A percentile compares a stretch with the other conserved stretches of the same genome.
Evolutionary conservation across 23 tunicate genomes (phyloP).

Genomic region (Aplidium turbinatum): DNA sequence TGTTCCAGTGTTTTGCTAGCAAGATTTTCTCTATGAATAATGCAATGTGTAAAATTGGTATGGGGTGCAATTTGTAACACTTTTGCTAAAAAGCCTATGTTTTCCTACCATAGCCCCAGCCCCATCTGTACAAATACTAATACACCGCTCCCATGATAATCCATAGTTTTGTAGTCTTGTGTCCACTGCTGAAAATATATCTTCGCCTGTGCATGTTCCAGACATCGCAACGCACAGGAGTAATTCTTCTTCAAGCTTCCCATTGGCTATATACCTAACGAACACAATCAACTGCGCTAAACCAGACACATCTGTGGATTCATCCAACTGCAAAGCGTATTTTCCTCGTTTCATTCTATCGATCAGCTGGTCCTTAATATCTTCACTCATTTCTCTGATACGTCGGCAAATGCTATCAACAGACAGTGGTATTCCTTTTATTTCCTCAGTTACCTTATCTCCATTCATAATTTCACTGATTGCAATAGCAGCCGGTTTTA

Average conservation of each 20-base stretch:
- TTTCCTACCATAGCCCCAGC: slow-evolving; percentile 29
- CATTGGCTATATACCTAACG: slow-evolving; percentile 12
- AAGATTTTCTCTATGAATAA: neutral
- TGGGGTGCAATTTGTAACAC: slow-evolving; percentile 21
- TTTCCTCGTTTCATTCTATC: slow-evolving; percentile 11
- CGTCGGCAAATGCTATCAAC: slow-evolving; percentile 25
- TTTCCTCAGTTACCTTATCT: slow-evolving; percentile 23
- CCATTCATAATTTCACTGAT: slow-evolving; percentile 26
- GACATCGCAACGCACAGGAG: slow-evolving; percentile 1
- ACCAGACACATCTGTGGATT: slow-evolving; percentile 33
- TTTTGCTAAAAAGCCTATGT: slow-evolving; percentile 24
- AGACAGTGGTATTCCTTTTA: slow-evolving; percentile 16
- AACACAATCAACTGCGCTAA: slow-evolving; percentile 27
- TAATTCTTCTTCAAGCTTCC: slow-evolving; percentile 24
- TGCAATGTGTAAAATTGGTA: slow-evolving; percentile 37
- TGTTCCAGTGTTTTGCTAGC: slow-evolving; percentile 30
- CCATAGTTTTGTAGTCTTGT: slow-evolving; percentile 40
- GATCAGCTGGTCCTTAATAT: slow-evolving; percentile 25
- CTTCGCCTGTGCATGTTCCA: slow-evolving; percentile 37
- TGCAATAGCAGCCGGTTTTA: slow-evolving; percentile 38
- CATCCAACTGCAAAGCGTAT: slow-evolving; percentile 21
- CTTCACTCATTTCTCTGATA: slow-evolving; percentile 29
- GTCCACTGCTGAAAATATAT: slow-evolving; percentile 45
- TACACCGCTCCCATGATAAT: slow-evolving; percentile 38
- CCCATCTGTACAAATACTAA: slow-evolving; percentile 36